A percentile compares a stretch with the other conserved stretches of the same genome.
Conservation (phyloP, 2,797 vertebrate genomes). For the Synaphobranchus kaupii region DNA sequence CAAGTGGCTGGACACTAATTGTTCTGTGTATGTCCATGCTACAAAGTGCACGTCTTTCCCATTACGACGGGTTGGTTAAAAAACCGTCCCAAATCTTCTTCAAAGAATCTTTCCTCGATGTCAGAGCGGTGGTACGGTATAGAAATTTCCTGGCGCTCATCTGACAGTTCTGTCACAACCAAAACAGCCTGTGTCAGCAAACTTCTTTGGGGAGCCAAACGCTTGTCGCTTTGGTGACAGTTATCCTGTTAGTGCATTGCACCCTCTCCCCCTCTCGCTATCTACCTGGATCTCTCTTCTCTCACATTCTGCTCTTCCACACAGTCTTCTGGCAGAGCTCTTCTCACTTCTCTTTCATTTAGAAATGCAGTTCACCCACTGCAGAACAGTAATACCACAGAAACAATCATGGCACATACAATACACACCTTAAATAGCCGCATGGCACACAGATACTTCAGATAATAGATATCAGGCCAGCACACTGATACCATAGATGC, state of each 20-base stretch:
- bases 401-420: background rate
- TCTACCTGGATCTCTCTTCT: background rate
- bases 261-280: constrained; percentile 5
- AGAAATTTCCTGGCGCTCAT: constrained; percentile 48
- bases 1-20: background rate
- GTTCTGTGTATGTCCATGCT: background rate
- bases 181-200: constrained; percentile 60
- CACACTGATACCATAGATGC: background rate
- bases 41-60: background rate
- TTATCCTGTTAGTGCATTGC: constrained; percentile 65
- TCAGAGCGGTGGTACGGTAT: constrained; percentile 22
- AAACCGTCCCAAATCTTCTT: constrained; percentile 4
- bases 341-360: background rate
- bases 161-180: constrained; percentile 66
- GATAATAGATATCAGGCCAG: background rate
- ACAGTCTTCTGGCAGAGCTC: background rate
- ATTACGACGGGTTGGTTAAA: constrained; percentile 9
- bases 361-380: background rate
- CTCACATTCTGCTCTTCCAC: background rate
- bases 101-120: constrained; percentile 26
- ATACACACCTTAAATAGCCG: background rate
- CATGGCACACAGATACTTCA: background rate
- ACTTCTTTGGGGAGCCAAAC: constrained; percentile 56
- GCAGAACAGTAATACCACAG: background rate
- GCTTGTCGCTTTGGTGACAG: constrained; percentile 70